Evolutionary conservation across 2,888 invertebrate species (phyloP).

Genomic region (Cosmia trapezina): DNA sequence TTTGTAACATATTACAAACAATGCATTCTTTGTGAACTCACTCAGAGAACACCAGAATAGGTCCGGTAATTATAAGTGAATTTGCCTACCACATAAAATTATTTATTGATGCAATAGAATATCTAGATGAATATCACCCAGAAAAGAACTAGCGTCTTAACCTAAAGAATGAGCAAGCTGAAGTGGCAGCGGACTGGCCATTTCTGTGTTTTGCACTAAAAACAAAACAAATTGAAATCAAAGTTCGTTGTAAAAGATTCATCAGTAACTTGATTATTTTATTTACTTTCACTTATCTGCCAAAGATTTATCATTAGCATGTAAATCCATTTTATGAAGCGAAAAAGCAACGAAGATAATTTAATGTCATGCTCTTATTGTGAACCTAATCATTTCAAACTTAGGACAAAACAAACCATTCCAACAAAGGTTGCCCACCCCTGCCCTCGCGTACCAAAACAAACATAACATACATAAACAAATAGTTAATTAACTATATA

Average conservation of each 20-base stretch:
- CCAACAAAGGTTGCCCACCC: background rate
- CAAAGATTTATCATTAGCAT: background rate
- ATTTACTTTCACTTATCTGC: background rate
- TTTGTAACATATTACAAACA: no score
- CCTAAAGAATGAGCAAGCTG: background rate
- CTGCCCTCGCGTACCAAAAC: slow-evolving; percentile 37
- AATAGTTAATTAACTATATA: slow-evolving; percentile 64
- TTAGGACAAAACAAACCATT: background rate
- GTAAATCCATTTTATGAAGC: background rate
- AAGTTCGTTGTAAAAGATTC: background rate
- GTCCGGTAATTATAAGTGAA: background rate
- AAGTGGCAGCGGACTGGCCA: background rate
- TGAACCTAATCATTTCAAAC: background rate
- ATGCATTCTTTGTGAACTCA: no score
- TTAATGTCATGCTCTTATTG: background rate
- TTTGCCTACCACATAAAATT: background rate
- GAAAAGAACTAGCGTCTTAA: background rate
- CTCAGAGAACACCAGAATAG: no score
- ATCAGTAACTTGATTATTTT: background rate
- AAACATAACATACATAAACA: slow-evolving; percentile 49
- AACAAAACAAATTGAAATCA: background rate
- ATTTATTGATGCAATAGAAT: background rate
- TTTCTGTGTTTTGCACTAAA: background rate
- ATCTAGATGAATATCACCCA: background rate
- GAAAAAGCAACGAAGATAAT: background rate